Conservation (phyloP, 2,888 invertebrate species). For the Archips crataeganus region DNA sequence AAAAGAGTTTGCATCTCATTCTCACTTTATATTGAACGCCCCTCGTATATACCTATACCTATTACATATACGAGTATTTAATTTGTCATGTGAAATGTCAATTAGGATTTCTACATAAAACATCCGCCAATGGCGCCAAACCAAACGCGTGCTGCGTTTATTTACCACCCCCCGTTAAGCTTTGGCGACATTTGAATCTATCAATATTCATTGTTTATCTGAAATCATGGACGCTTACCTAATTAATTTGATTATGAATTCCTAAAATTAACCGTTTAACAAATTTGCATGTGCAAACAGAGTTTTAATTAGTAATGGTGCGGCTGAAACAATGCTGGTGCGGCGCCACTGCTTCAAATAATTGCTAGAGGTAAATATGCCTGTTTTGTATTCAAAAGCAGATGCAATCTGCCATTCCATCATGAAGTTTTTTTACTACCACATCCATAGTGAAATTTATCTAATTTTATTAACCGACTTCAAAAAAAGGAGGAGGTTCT, state of each 20-base stretch:
- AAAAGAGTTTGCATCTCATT: too few relatives aligned
- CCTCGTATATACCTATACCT: background rate
- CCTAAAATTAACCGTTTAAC: constrained; percentile 61
- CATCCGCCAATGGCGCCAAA: background rate
- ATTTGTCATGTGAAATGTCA: background rate
- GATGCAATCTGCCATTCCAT: background rate
- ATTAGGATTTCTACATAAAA: background rate
- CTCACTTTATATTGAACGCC: too few relatives aligned
- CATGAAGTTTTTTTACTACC: background rate
- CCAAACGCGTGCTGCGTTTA: constrained; percentile 18
- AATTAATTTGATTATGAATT: constrained; percentile 57
- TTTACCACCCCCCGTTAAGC: constrained; percentile 21
- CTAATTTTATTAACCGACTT: too few relatives aligned
- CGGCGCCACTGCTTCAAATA: constrained; percentile 28
- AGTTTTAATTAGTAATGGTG: constrained; percentile 49
- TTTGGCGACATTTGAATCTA: constrained; percentile 43
- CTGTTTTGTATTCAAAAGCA: constrained; percentile 32
- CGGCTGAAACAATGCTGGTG: constrained; percentile 11
- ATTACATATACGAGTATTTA: background rate
- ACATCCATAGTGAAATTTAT: background rate
- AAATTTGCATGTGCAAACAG: constrained; percentile 59
- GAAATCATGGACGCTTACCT: constrained; percentile 49
- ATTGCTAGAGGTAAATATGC: constrained; percentile 35
- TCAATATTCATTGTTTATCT: constrained; percentile 59
- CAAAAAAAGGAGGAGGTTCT: too few relatives aligned